phyloP scores from a whole-genome alignment of 2,888 invertebrate species.

The Nowickia ferox region DNA sequence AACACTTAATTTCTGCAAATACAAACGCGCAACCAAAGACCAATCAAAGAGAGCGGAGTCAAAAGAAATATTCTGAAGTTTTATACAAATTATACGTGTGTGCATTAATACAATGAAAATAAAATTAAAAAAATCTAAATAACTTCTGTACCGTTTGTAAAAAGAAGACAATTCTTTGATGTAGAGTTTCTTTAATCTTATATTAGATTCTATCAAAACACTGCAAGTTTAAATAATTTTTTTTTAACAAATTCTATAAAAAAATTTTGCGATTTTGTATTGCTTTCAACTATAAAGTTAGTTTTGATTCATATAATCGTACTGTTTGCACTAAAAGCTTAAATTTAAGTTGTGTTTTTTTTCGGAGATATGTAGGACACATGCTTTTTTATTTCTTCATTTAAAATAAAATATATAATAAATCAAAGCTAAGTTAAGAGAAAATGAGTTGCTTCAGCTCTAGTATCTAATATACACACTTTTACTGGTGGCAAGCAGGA shows the following conservation, averaged over 20 bases:
- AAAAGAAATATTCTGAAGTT: slow-evolving; percentile 64
- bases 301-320: not conserved
- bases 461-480: too few species aligned
- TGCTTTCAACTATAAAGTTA: not conserved
- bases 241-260: not conserved
- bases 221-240: slow-evolving; percentile 18
- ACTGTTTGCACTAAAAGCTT: not conserved
- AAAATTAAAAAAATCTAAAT: slow-evolving; percentile 44
- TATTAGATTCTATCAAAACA: slow-evolving; percentile 43
- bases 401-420: too few species aligned
- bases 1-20: slow-evolving; percentile 27
- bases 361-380: too few species aligned
- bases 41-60: slow-evolving; percentile 63
- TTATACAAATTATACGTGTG: not conserved
- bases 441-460: too few species aligned
- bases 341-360: too few species aligned
- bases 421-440: too few species aligned
- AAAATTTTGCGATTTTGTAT: not conserved
- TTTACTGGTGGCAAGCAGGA: too few species aligned
- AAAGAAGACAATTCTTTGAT: slow-evolving; percentile 60
- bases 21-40: slow-evolving; percentile 60
- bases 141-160: slow-evolving; percentile 1
- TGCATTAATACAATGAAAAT: slow-evolving; percentile 13
- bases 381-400: too few species aligned
- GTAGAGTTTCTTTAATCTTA: slow-evolving; percentile 58